Evolutionary conservation across 2,113 vertebrate genomes (phyloP), one percentile per base, ranked within the genome.

Genomic region (rabbit (Oryctolagus cuniculus)): DNA sequence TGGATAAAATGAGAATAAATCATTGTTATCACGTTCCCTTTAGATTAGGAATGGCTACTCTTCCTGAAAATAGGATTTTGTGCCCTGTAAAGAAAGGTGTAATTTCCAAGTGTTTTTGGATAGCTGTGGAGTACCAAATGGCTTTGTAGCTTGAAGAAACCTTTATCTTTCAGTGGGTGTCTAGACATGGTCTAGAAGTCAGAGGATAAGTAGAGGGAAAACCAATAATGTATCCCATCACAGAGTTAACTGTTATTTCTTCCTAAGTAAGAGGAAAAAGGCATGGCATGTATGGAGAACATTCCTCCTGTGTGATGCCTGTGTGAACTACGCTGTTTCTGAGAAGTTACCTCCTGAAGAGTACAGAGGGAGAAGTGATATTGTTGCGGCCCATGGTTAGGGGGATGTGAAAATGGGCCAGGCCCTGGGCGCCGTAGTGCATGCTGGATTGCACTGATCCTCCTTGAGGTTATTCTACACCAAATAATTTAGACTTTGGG

Each of bases 381-480:
- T 27, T 53, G 15, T 34, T 44, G 84, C 17, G 17, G 36, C 64
- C 84, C 3, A 5, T 49, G 31, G 2, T 9, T 27, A 17, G 34
- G 27, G 58, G 87, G 36, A 92, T 10, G 55, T 44, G 73, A 36
- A 79, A n/a, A 55, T 7, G 8, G 31, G 17, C 5, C 66, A 69
- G 55, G 13, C 2, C 1, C 0, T 11, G 24, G 34, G 36, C 1
- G 5, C 55, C 22, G 2, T 5, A 3, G 0, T n/a, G 38, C 38
- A 49, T 5, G 44, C 36, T 44, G 49, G n/a, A 25, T 51, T 1
- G 31, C 63, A 12, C 63, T n/a, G 16, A 17, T 22, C 9, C 31
- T 67, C 55, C 36, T 44, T 63, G 31, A 21, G 51, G n/a, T 79
- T 61, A 83, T 87, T 83, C 83, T 73, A 79, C 27, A 91, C 16